Conservation (phyloP, 23 tunicate species). For the Phallusia fumigata region DNA sequence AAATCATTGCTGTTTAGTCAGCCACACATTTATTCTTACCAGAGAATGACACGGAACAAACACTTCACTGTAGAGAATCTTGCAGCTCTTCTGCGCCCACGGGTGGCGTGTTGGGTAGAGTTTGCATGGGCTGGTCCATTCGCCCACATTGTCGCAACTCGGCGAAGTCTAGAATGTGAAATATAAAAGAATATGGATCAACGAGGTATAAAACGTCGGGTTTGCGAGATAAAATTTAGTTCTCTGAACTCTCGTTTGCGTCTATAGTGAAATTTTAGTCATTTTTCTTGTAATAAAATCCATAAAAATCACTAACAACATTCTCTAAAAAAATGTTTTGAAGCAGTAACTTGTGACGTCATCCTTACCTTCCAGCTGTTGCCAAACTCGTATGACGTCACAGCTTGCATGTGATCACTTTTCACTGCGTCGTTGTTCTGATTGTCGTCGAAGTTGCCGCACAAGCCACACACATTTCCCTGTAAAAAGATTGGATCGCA, state of each 20-base stretch:
- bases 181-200: not conserved
- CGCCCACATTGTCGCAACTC: constrained; percentile 34
- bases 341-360: not conserved
- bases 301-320: too few relatives aligned
- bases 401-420: constrained; percentile 48
- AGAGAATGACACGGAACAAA: constrained; percentile 46
- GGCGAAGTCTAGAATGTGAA: constrained; percentile 32
- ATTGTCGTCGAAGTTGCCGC: constrained; percentile 72
- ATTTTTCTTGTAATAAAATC: too few relatives aligned
- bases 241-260: not conserved
- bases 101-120: constrained; percentile 32
- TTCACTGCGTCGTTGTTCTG: constrained; percentile 53
- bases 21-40: constrained; percentile 9
- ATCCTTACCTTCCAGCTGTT: constrained; percentile 75
- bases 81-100: constrained; percentile 64
- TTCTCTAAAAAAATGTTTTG: too few relatives aligned
- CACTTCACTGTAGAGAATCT: constrained; percentile 42
- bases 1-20: too few relatives aligned
- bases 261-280: too few relatives aligned
- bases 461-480: constrained; percentile 72
- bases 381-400: constrained; percentile 58
- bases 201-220: not conserved
- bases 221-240: not conserved
- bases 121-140: constrained; percentile 30
- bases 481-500: not conserved